Percentiles rank a stretch among this genome's conserved stretches.
phyloP scores from a whole-genome alignment of 2,888 invertebrate genomes.

The Ligdia adustata region DNA sequence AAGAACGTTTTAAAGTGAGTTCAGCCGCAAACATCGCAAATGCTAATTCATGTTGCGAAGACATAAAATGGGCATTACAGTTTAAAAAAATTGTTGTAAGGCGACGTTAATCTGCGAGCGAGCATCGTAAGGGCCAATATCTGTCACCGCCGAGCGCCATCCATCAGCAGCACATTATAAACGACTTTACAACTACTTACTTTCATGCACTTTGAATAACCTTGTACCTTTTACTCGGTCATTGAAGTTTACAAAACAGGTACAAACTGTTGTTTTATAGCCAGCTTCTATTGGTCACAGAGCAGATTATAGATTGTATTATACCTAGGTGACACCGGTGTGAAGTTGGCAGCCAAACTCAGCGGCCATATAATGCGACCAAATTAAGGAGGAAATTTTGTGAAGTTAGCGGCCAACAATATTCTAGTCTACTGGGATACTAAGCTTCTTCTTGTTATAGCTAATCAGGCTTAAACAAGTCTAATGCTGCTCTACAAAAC shows the following conservation, averaged over 20 bases:
- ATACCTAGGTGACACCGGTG: too few relatives aligned
- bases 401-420: too few relatives aligned
- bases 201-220: neutral
- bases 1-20: neutral
- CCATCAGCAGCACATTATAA: conserved; percentile 8
- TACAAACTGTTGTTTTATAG: too few relatives aligned
- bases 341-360: too few relatives aligned
- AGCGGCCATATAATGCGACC: too few relatives aligned
- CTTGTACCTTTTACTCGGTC: conserved; percentile 1
- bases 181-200: conserved; percentile 3
- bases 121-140: conserved; percentile 28
- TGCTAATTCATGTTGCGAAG: conserved; percentile 11
- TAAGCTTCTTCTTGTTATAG: too few relatives aligned
- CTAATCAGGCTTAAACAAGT: too few relatives aligned
- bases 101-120: conserved; percentile 23
- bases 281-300: too few relatives aligned
- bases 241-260: conserved; percentile 3
- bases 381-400: too few relatives aligned
- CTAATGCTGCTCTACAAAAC: too few relatives aligned
- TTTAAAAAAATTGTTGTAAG: conserved; percentile 27
- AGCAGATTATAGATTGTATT: too few relatives aligned
- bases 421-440: too few relatives aligned
- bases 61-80: conserved; percentile 19
- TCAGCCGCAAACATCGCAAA: neutral
- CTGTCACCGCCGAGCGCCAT: conserved; percentile 21